Conservation (phyloP, 2,797 vertebrate genomes). For the Poecilia wingei region DNA sequence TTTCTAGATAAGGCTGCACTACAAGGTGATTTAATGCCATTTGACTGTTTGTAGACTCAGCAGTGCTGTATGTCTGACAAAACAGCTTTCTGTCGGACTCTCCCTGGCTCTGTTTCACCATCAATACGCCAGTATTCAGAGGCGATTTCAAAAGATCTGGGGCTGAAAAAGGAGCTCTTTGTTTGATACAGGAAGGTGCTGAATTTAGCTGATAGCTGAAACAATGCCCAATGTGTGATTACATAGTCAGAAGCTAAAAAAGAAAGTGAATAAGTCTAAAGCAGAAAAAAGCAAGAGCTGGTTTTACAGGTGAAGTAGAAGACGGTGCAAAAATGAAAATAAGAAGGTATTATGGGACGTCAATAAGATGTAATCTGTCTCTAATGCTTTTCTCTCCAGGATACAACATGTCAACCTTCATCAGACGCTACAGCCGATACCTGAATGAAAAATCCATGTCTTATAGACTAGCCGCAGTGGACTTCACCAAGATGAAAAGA, state of each 20-base stretch:
- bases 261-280: conserved; percentile 7
- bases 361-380: conserved; percentile 4
- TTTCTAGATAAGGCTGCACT: conserved; percentile 95
- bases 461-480: conserved; percentile 91
- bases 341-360: conserved; percentile 14
- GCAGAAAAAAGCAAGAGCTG: neutral
- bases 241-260: conserved; percentile 5
- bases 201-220: conserved; percentile 29
- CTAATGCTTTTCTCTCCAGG: conserved; percentile 77
- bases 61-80: conserved; percentile 53
- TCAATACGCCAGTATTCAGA: conserved; percentile 58
- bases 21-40: conserved; percentile 87
- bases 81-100: conserved; percentile 65
- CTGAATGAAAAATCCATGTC: conserved; percentile 97
- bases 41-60: conserved; percentile 66
- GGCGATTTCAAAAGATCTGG: conserved; percentile 25
- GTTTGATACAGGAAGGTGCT: conserved; percentile 31
- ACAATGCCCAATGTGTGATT: conserved; percentile 19
- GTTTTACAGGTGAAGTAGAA: conserved; percentile 7
- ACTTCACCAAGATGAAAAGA: conserved; percentile 98
- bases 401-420: conserved; percentile 96
- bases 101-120: conserved; percentile 38
- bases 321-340: neutral
- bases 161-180: conserved; percentile 33
- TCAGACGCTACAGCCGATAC: conserved; percentile 95